A percentile compares a stretch with the other conserved stretches of the same genome.
These are phyloP conservation scores for Drosophila stalkeri DNA, from an alignment of 2,888 invertebrate genomes.

Conservation along the genomic window DNA sequence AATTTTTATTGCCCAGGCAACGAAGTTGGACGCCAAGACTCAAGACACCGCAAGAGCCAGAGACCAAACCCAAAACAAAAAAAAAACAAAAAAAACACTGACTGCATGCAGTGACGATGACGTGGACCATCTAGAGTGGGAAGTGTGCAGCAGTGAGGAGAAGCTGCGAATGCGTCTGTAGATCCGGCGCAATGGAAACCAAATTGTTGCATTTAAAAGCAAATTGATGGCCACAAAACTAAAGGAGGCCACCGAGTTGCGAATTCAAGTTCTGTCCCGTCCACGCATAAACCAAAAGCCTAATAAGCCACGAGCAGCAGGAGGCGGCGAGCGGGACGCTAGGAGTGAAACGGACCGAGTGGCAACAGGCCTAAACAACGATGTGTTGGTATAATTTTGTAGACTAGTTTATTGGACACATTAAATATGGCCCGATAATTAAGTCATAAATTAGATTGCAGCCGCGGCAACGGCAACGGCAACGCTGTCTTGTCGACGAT, in stretches of 20 bases:
- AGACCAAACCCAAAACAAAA: slow-evolving; percentile 53
- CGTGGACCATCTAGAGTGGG: slow-evolving; percentile 38
- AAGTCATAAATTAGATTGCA: slow-evolving; percentile 85
- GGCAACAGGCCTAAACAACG: slow-evolving; percentile 69
- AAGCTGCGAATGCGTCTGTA: slow-evolving; percentile 19
- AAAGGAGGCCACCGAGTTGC: slow-evolving; percentile 77
- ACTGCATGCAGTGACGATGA: slow-evolving; percentile 72
- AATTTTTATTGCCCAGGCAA: slow-evolving; percentile 74
- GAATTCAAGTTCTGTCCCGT: slow-evolving; percentile 68
- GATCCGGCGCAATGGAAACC: slow-evolving; percentile 72
- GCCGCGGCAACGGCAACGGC: slow-evolving; percentile 54
- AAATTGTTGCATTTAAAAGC: slow-evolving; percentile 83
- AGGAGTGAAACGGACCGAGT: neutral
- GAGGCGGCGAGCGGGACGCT: neutral
- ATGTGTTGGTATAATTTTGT: slow-evolving; percentile 82
- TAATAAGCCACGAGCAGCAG: slow-evolving; percentile 63
- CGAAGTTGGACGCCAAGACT: slow-evolving; percentile 46
- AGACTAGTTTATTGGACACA: slow-evolving; percentile 87
- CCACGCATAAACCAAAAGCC: slow-evolving; percentile 79
- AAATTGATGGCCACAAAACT: slow-evolving; percentile 82
- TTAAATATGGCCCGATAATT: slow-evolving; percentile 85
- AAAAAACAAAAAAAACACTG: slow-evolving; percentile 53
- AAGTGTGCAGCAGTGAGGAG: neutral
- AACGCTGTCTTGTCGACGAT: slow-evolving; percentile 37
- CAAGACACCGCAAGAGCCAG: slow-evolving; percentile 24